Conservation (phyloP, 2,113 vertebrate species). For the Eublepharis macularius region DNA sequence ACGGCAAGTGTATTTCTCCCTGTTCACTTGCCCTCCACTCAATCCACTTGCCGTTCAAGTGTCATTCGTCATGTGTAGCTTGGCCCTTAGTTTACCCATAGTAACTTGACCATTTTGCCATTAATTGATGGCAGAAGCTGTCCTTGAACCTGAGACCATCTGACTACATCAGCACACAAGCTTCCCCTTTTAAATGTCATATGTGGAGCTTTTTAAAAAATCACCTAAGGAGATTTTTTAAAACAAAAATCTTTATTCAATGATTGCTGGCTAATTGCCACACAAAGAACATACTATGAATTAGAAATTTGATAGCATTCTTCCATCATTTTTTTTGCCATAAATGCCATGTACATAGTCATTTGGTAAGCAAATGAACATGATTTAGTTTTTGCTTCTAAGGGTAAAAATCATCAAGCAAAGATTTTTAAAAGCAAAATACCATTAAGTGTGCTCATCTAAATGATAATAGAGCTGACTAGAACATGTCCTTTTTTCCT, state of each 20-base stretch:
- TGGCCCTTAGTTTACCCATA: no score
- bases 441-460: neutral
- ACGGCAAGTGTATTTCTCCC: no score
- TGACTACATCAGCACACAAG: no score
- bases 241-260: neutral
- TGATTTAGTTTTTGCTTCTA: neutral
- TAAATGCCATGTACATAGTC: neutral
- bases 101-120: no score
- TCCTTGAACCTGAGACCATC: no score
- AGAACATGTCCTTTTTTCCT: neutral
- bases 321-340: neutral
- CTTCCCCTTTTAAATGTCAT: neutral
- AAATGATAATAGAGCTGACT: neutral
- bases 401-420: neutral
- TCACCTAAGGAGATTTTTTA: neutral
- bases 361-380: neutral
- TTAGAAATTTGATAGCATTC: neutral
- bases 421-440: neutral
- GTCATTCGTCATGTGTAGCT: no score
- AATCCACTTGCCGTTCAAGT: no score
- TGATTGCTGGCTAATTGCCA: neutral
- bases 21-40: no score
- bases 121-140: no score
- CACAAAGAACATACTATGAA: neutral
- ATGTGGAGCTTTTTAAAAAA: neutral